phyloP scores from a whole-genome alignment of 2,113 vertebrate species.

The Girardinichthys multiradiatus region DNA sequence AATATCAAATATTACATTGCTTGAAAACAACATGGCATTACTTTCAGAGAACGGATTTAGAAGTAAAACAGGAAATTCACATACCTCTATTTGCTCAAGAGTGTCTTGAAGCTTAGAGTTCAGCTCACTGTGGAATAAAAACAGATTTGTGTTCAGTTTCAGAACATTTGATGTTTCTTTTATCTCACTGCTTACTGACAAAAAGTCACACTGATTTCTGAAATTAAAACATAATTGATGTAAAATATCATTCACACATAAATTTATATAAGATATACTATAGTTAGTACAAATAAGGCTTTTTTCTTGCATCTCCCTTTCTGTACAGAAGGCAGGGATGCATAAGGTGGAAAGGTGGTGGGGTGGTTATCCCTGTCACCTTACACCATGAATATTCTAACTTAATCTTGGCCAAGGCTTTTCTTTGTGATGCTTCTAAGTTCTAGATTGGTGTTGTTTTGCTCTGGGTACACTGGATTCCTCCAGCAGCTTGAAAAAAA shows the following conservation, averaged over 20 bases:
- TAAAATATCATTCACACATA: background rate
- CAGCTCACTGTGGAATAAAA: conserved; percentile 85
- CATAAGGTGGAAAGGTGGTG: background rate
- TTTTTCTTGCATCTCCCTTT: background rate
- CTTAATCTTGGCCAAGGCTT: background rate
- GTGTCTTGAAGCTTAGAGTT: conserved; percentile 99
- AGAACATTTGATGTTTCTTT: background rate
- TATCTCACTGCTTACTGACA: background rate
- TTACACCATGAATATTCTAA: background rate
- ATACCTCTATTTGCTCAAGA: conserved; percentile 98
- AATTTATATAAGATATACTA: no score
- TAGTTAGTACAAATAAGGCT: no score
- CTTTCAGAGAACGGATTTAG: conserved; percentile 26
- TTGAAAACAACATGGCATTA: conserved; percentile 5
- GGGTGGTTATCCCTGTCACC: background rate
- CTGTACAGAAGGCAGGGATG: background rate
- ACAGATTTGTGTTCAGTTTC: conserved; percentile 1
- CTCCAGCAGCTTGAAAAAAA: background rate
- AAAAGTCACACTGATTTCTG: background rate
- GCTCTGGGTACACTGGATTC: background rate
- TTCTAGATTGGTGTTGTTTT: background rate
- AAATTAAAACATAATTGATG: background rate
- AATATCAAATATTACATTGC: conserved; percentile 13
- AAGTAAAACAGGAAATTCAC: conserved; percentile 36
- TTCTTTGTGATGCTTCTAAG: background rate